A percentile compares a stretch with the other conserved stretches of the same genome.
Conservation (phyloP, 1,140 invertebrate species). For the Antheraea pernyi region DNA sequence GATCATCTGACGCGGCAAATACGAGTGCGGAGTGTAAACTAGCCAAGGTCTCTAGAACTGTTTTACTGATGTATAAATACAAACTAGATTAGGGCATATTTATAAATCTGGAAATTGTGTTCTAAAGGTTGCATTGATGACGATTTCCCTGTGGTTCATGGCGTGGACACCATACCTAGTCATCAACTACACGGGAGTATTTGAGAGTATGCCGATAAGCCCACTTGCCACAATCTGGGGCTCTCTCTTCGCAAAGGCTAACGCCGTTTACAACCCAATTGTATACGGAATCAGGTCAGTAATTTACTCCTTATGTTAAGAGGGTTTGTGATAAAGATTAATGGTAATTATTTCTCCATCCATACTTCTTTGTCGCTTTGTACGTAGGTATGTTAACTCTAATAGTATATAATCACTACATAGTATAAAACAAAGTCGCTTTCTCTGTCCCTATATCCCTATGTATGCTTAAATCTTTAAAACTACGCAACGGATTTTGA, state of each 20-base stretch:
- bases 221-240: slow-evolving; percentile 85
- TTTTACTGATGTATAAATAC: slow-evolving; percentile 11
- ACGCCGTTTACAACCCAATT: slow-evolving; percentile 85
- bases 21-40: slow-evolving; percentile 82
- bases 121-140: slow-evolving; percentile 85
- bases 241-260: slow-evolving; percentile 84
- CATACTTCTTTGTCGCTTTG: no score
- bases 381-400: no score
- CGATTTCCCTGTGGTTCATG: slow-evolving; percentile 87
- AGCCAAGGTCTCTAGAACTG: slow-evolving; percentile 74
- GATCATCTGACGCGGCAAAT: slow-evolving; percentile 82
- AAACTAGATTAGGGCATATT: neutral
- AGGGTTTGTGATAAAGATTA: no score
- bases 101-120: slow-evolving; percentile 10
- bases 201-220: slow-evolving; percentile 81
- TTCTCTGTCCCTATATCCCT: no score
- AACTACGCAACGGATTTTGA: no score
- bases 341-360: no score
- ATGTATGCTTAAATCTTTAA: no score
- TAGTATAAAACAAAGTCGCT: no score
- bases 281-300: slow-evolving; percentile 82
- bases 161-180: slow-evolving; percentile 88
- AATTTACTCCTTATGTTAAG: neutral
- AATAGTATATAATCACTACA: no score
- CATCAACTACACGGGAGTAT: slow-evolving; percentile 86